Base-by-base conservation (phyloP, 64 coral and sea anemone species). In the Astreopora myriophthalma region DNA sequence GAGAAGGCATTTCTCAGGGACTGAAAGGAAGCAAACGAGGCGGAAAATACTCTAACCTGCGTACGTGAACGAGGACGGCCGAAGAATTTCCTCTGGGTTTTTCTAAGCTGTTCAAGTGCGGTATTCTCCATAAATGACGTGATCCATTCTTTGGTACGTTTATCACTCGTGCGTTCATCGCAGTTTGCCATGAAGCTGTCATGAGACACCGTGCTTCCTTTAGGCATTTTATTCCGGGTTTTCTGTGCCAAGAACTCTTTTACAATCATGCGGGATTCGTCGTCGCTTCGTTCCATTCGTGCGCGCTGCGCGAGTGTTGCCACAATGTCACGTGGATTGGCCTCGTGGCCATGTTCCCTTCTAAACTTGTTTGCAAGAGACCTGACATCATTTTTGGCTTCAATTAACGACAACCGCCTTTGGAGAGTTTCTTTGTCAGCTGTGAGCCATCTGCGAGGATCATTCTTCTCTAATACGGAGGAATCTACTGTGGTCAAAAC, bases 361-460 rank as follows among this genome's bases (percentile, higher is more conserved):
- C 80, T 39, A 25, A 89, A 63, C 71, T 44, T 89, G 67, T 20
- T 89, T 39, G 77, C 76, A 66, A 84, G 69, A 52, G 48, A 58
- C 71, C 58, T 96, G 35, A 96, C 67, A 42, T 90, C 90, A 24
- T 90, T 93, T 48, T 52, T 88, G 29, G 91, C 65, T 90, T 93
- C 79, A 49, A 96, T 68, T 33, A 84, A 82, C 9, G 95, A 96
- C 25, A 96, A 44, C 17, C 87, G 71, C 44, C 81, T 77, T 52
- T 83, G 63, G 16, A 96, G 95, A 13, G 80, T 89, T 69, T 48
- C 71, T 28, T 74, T 86, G 87, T 96, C 95, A 2, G 91, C 95
- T 44, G 87, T 80, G n/a, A 96, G 73, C 95, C 95, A 96, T 75
- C 85, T 94, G 12, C 95, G 95, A 31, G 95, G 95, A 66, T 96